A percentile compares a stretch with the other conserved stretches of the same genome.
Conservation (phyloP, 2,797 vertebrate species). For the Denticeps clupeoides region DNA sequence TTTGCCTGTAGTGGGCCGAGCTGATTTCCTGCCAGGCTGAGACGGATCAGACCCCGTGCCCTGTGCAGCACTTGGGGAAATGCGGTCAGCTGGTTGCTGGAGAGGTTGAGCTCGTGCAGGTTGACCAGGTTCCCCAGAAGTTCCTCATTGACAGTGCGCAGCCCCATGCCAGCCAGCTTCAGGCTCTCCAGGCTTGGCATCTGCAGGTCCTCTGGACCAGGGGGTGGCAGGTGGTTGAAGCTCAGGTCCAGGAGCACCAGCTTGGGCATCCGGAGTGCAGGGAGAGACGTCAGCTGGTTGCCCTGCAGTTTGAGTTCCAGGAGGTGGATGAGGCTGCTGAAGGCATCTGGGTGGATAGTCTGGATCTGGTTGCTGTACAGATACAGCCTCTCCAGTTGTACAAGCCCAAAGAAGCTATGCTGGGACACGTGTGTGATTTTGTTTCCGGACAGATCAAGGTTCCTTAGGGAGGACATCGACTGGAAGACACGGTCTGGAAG, state of each 20-base stretch:
- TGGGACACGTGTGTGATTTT: slow-evolving; percentile 75
- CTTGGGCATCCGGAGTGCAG: slow-evolving; percentile 62
- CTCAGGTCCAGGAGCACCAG: slow-evolving; percentile 87
- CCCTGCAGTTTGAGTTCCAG: slow-evolving; percentile 87
- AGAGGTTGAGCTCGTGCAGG: slow-evolving; percentile 83
- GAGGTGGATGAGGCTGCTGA: slow-evolving; percentile 68
- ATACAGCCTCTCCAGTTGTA: slow-evolving; percentile 82
- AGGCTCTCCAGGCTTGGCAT: slow-evolving; percentile 76
- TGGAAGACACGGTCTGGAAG: slow-evolving; percentile 75
- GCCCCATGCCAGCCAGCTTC: slow-evolving; percentile 68
- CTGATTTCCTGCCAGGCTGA: slow-evolving; percentile 74
- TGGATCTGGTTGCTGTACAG: slow-evolving; percentile 77
- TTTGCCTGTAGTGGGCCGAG: slow-evolving; percentile 65
- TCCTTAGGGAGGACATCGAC: slow-evolving; percentile 68
- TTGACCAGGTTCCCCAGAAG: slow-evolving; percentile 70
- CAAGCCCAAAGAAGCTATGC: slow-evolving; percentile 77
- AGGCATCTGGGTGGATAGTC: slow-evolving; percentile 75
- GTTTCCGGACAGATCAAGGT: slow-evolving; percentile 86
- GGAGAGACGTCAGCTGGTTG: slow-evolving; percentile 69
- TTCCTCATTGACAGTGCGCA: slow-evolving; percentile 63
- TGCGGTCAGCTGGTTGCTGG: slow-evolving; percentile 70
- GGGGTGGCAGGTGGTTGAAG: slow-evolving; percentile 63
- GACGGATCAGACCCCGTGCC: slow-evolving; percentile 68
- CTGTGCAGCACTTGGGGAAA: slow-evolving; percentile 61
- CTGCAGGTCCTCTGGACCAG: slow-evolving; percentile 57